Conservation (phyloP, 2,888 invertebrate species). For the Tachina grossa region DNA sequence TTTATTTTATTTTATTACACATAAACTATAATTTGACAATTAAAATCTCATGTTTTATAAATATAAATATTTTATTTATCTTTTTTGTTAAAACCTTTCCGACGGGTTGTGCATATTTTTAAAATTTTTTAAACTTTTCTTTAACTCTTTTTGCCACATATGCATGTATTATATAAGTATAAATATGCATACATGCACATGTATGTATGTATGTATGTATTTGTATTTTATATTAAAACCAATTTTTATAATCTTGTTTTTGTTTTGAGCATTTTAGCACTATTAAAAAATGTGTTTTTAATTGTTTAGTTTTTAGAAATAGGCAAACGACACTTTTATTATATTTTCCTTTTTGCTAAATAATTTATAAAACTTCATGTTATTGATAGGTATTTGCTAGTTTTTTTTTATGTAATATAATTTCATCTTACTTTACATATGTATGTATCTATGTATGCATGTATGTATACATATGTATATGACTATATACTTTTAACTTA, state of each 20-base stretch:
- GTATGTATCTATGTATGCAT: background rate
- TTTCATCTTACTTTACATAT: background rate
- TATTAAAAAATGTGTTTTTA: background rate
- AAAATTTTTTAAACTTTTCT: background rate
- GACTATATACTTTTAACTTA: background rate
- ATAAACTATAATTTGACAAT: background rate
- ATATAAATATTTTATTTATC: background rate
- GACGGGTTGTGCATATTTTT: background rate
- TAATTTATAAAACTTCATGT: conserved; percentile 16
- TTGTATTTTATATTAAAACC: background rate
- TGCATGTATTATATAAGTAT: no score
- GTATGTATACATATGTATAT: conserved; percentile 31
- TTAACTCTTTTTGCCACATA: background rate
- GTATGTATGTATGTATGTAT: background rate
- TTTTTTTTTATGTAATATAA: conserved; percentile 29
- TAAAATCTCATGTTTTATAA: no score
- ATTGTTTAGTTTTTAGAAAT: conserved; percentile 26
- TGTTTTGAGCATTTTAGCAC: conserved; percentile 4
- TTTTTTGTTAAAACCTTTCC: background rate
- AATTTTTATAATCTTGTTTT: background rate
- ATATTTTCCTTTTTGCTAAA: background rate
- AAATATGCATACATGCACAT: no score
- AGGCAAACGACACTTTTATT: background rate
- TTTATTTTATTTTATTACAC: background rate
- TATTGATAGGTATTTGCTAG: conserved; percentile 21